Conservation (phyloP, 2,797 vertebrate genomes). For the Malurus leucopterus region DNA sequence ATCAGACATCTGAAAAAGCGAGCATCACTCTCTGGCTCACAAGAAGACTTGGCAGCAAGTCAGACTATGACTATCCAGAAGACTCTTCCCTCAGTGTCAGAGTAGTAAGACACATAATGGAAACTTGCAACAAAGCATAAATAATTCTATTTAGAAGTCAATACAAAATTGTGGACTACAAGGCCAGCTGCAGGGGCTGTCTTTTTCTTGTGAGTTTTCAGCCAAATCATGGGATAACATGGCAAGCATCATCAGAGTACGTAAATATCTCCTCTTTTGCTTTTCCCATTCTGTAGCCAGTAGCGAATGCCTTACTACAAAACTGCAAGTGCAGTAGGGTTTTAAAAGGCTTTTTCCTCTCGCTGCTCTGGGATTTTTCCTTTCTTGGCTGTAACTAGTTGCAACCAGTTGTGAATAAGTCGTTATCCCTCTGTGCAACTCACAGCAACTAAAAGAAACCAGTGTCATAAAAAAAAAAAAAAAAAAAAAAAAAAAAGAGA, state of each 20-base stretch:
- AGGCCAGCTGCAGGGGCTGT: conserved; percentile 5
- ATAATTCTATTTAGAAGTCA: conserved; percentile 6
- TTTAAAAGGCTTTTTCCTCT: conserved; percentile 4
- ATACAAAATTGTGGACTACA: not conserved
- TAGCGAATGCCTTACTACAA: not conserved
- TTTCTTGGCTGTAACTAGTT: conserved; percentile 56
- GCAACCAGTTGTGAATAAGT: conserved; percentile 65
- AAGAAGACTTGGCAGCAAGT: conserved; percentile 26
- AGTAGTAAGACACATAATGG: not conserved
- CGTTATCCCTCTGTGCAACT: conserved; percentile 59
- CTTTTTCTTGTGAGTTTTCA: not conserved
- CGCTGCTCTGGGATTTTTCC: conserved; percentile 34
- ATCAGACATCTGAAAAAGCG: conserved; percentile 21
- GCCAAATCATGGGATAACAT: not conserved
- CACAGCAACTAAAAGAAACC: conserved; percentile 59
- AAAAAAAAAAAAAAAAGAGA: not conserved
- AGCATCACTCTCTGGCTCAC: conserved; percentile 5
- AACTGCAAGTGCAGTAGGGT: conserved; percentile 34
- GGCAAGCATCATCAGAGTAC: not conserved
- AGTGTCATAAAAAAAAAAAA: conserved; percentile 7
- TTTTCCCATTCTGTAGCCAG: not conserved
- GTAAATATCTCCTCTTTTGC: not conserved
- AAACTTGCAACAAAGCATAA: conserved; percentile 3
- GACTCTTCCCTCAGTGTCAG: conserved; percentile 1
- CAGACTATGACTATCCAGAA: conserved; percentile 1